phyloP scores from a whole-genome alignment of 2,113 vertebrate species.

The Lipophrys pholis region DNA sequence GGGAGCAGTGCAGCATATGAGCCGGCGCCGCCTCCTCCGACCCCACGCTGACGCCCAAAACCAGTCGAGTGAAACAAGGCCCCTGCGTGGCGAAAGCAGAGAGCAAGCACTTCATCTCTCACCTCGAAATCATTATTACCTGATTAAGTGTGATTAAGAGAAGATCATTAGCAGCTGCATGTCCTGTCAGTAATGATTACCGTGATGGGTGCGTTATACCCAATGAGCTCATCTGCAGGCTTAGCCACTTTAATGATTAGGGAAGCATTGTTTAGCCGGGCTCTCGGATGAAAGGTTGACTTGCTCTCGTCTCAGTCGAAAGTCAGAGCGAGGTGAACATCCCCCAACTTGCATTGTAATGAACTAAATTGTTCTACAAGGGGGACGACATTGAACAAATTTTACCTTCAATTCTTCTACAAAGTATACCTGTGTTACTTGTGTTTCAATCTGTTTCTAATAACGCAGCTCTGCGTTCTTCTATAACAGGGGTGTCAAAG shows the following conservation, averaged over 20 bases:
- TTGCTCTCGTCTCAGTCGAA: conserved; percentile 43
- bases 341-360: conserved; percentile 61
- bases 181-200: conserved; percentile 86
- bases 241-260: conserved; percentile 65
- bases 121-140: conserved; percentile 84
- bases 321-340: conserved; percentile 58
- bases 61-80: conserved; percentile 64
- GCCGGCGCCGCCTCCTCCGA: neutral
- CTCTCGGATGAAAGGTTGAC: conserved; percentile 55
- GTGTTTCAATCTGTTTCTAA: conserved; percentile 42
- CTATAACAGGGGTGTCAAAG: too few species aligned
- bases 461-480: neutral
- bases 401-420: conserved; percentile 32
- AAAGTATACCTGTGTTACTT: conserved; percentile 36
- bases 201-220: conserved; percentile 77
- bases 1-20: conserved; percentile 30
- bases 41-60: conserved; percentile 19
- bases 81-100: conserved; percentile 57
- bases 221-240: conserved; percentile 67
- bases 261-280: conserved; percentile 78
- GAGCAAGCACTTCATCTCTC: conserved; percentile 72
- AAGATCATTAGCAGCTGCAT: conserved; percentile 87
- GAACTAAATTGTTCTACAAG: conserved; percentile 60
- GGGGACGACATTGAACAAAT: conserved; percentile 56
- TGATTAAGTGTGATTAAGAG: conserved; percentile 87